Percentiles rank a stretch among this genome's conserved stretches.
These are phyloP conservation scores for Montipora cactus DNA, from an alignment of 64 coral and sea anemone species.

Conservation along the genomic window DNA sequence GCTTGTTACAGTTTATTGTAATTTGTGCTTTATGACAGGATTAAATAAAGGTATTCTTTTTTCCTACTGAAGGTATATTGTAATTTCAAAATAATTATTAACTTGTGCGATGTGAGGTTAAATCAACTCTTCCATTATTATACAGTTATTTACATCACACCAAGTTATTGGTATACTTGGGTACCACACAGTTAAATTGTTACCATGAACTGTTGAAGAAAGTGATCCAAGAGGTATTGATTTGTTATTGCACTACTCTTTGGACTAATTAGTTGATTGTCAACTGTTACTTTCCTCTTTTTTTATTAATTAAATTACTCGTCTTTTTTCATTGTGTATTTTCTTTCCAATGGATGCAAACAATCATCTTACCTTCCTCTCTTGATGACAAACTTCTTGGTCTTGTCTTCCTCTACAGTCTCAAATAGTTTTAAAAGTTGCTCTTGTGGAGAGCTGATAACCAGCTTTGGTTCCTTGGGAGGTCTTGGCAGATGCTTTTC, in stretches of 20 bases:
- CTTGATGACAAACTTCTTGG: conserved; percentile 92
- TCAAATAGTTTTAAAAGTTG: conserved; percentile 96
- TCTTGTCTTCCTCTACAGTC: conserved; percentile 88
- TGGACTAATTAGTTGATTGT: too few relatives aligned
- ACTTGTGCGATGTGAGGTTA: too few relatives aligned
- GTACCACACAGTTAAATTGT: too few relatives aligned
- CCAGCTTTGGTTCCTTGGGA: conserved; percentile 87
- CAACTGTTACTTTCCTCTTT: too few relatives aligned
- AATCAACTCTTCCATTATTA: too few relatives aligned
- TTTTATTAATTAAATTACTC: neutral
- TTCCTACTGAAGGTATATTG: too few relatives aligned
- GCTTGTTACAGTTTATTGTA: neutral
- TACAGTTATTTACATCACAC: too few relatives aligned
- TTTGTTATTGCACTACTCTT: too few relatives aligned
- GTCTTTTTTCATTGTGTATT: neutral
- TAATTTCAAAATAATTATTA: too few relatives aligned
- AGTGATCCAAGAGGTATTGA: too few relatives aligned
- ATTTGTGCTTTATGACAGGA: neutral
- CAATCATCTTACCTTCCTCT: conserved; percentile 86
- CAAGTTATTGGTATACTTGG: too few relatives aligned
- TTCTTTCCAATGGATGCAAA: neutral
- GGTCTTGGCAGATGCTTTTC: conserved; percentile 75
- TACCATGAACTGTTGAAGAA: too few relatives aligned
- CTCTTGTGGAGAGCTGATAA: conserved; percentile 78
- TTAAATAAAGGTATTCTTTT: neutral